phyloP scores from a whole-genome alignment of 2,888 invertebrate genomes.

The Lumbricus terrestris region DNA sequence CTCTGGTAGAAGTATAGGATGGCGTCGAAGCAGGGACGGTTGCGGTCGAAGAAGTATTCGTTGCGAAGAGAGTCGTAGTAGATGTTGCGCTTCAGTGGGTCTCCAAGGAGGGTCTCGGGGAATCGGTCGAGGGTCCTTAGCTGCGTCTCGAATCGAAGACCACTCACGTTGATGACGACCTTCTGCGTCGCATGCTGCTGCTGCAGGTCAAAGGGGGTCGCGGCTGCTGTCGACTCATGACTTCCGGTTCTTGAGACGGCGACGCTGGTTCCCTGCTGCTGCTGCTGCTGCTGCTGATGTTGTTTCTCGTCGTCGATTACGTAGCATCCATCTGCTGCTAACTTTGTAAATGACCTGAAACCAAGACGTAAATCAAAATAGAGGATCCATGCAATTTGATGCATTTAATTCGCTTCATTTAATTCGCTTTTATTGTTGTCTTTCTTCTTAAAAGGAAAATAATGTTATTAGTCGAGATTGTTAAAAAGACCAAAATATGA shows the following conservation, averaged over 20 bases:
- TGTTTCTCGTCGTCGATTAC: neutral
- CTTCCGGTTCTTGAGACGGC: too few relatives aligned
- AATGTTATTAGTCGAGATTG: too few relatives aligned
- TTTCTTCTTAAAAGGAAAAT: too few relatives aligned
- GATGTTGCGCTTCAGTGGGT: slow-evolving; percentile 76
- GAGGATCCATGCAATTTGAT: too few relatives aligned
- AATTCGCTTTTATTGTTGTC: too few relatives aligned
- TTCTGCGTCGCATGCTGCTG: too few relatives aligned
- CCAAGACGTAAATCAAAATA: neutral
- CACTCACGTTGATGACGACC: slow-evolving; percentile 31
- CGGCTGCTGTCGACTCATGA: neutral
- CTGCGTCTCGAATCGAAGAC: slow-evolving; percentile 30
- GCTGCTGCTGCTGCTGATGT: too few relatives aligned
- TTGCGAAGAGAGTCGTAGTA: slow-evolving; percentile 97
- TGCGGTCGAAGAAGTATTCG: slow-evolving; percentile 99
- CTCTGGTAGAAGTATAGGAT: slow-evolving; percentile 70
- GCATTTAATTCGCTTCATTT: too few relatives aligned
- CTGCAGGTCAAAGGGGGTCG: too few relatives aligned
- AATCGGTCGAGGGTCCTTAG: slow-evolving; percentile 29
- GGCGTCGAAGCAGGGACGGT: slow-evolving; percentile 98
- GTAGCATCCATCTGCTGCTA: neutral
- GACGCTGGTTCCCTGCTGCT: too few relatives aligned
- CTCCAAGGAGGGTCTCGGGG: slow-evolving; percentile 71
- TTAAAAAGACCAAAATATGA: too few relatives aligned
- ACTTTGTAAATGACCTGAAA: neutral